These are phyloP conservation scores for Geophilus truncorum DNA, from an alignment of 2,888 invertebrate genomes.

Conservation along the genomic window DNA sequence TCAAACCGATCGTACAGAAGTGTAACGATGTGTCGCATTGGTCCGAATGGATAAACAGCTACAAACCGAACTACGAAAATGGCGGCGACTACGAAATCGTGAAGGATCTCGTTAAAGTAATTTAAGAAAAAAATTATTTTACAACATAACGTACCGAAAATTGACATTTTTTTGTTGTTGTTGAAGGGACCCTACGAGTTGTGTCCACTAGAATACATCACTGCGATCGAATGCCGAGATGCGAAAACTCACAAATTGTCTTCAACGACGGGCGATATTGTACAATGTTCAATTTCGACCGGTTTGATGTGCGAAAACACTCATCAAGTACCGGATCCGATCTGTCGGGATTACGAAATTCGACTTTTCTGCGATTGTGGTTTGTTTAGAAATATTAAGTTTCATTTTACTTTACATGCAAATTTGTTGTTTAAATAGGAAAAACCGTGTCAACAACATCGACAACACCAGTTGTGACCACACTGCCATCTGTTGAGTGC, in stretches of 20 bases:
- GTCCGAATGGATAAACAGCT: constrained; percentile 69
- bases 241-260: constrained; percentile 58
- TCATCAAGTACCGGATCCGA: constrained; percentile 36
- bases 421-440: not conserved
- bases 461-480: not conserved
- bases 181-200: constrained; percentile 32
- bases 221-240: constrained; percentile 69
- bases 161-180: not conserved
- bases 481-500: not conserved
- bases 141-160: too few species aligned
- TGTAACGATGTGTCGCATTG: constrained; percentile 63
- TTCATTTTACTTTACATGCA: not conserved
- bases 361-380: constrained; percentile 65
- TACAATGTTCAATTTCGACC: constrained; percentile 66
- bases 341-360: constrained; percentile 77
- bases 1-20: constrained; percentile 41
- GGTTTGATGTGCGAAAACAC: constrained; percentile 62
- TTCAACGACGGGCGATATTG: constrained; percentile 67
- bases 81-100: constrained; percentile 44
- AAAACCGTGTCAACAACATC: not conserved
- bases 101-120: not conserved
- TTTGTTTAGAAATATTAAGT: constrained; percentile 33
- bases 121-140: too few species aligned
- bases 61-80: constrained; percentile 42
- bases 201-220: constrained; percentile 61